Conservation (phyloP, 2,888 invertebrate genomes). For the Drosophila vallismaia region DNA sequence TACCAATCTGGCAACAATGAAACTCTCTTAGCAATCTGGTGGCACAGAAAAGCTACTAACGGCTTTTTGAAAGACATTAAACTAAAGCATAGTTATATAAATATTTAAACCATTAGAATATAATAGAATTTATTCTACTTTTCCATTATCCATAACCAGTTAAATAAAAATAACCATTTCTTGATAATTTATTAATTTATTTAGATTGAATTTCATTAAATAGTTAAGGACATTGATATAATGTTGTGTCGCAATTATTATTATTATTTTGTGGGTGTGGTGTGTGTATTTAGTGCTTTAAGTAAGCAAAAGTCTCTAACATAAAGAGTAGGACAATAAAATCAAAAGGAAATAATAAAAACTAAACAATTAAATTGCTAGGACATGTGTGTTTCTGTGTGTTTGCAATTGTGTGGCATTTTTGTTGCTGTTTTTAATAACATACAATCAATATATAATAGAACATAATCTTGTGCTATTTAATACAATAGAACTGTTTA, state of each 20-base stretch:
- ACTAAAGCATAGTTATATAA: no score
- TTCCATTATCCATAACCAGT: background rate
- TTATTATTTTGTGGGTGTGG: slow-evolving; percentile 48
- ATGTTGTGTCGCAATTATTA: slow-evolving; percentile 59
- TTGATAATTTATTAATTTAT: slow-evolving; percentile 69
- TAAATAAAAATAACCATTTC: background rate
- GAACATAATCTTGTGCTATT: slow-evolving; percentile 52
- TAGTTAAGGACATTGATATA: slow-evolving; percentile 78
- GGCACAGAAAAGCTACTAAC: background rate
- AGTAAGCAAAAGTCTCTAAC: slow-evolving; percentile 31
- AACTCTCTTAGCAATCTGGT: background rate
- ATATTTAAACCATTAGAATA: no score
- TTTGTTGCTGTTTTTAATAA: slow-evolving; percentile 53
- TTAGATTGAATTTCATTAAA: slow-evolving; percentile 76
- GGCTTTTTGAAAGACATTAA: background rate
- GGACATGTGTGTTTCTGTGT: slow-evolving; percentile 58
- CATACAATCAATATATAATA: slow-evolving; percentile 45
- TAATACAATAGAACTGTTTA: slow-evolving; percentile 60
- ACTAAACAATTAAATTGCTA: slow-evolving; percentile 77
- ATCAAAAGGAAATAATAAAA: slow-evolving; percentile 45
- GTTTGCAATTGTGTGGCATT: slow-evolving; percentile 24
- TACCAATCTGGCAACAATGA: slow-evolving; percentile 16
- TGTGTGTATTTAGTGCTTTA: slow-evolving; percentile 55
- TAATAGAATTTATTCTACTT: no score
- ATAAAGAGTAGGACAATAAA: slow-evolving; percentile 37